Base-by-base conservation (phyloP, 2,113 vertebrate genomes). In the Origma solitaria region DNA sequence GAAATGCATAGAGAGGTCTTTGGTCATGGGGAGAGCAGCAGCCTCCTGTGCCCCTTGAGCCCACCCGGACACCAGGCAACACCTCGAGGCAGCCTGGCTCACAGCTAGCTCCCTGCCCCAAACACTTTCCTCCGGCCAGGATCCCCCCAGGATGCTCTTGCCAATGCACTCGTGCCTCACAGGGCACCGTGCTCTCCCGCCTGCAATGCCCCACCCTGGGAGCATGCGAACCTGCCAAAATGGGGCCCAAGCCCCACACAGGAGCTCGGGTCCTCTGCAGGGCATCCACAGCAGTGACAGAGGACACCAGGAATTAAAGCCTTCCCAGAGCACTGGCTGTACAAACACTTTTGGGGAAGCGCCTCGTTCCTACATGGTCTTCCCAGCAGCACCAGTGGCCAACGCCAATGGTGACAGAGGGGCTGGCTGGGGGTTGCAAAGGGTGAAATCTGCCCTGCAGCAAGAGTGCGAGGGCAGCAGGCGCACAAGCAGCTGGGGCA, bases 1-100 rank as follows among this genome's bases (percentile, higher is more conserved):
- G 75, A 90, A 96, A 96, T 93, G 97, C 95, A 96, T 92, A 93
- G 95, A 95, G 88, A 80, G 93, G 93, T 95, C 95, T 96, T 97
- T 97, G 97, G 93, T 94, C 66, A 91, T 81, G 94, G 92, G 86
- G 57, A 91, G 53, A 88, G 54, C 11, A 4, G 73, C 44, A 35
- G 80, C 49, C 33, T 18, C 35, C 6, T 9, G 61, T 14, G 28
- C 65, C 30, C 53, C 66, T 65, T 6, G 9, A 12, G 9, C 51
- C 50, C 25, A 7, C 56, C 73, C 4, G 1, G 44, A 44, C 44
- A 40, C 33, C 6, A 7, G 65, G 72, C 45, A 45, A 65, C 33
- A 17, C 42, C 15, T 11, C 19, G 5, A 50, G n/a, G 93, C 86
- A 58, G 53, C 35, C 78, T 7, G 17, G 44, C 33, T 49, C 13